Evolutionary conservation across 1,140 invertebrate species (phyloP), one percentile per base, ranked within the genome.

Genomic region (Hestina assimilis): DNA sequence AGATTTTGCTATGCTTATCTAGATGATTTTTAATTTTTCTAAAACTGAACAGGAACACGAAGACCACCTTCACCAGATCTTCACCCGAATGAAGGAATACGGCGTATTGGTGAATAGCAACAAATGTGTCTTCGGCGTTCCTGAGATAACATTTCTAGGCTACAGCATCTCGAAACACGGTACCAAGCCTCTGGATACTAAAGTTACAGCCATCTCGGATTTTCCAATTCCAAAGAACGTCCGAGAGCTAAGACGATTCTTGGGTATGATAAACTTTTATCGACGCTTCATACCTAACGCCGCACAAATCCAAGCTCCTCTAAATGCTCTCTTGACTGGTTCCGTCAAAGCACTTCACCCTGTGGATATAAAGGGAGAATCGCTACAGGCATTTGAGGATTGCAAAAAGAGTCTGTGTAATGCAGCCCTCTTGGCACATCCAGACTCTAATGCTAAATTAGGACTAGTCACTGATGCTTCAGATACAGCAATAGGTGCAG

Each of bases 181-280:
- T 3, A 28, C 14, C 1, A 45, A 3, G 8, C 42, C 42, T 0
- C 42, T 45, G 3, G n/a, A n/a, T 1, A 2, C 9, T 5, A 45
- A 45, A 29, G 42, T 45, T 4, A 14, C 26, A 9, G 21, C 42
- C n/a, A 28, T 45, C 0, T 5, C 2, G 0, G 11, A 45, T 7
- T 45, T 28, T n/a, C 42, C 42, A 4, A 6, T 28, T 8, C 42
- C 42, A 0, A 45, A 29, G n/a, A 45, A 21, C 0, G 42, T 45
- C n/a, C 26, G 14, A 14, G 42, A 45, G 15, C 23, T 45, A 9
- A n/a, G 42, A 15, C 21, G 42, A 5, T 45, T 45, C 23, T 26
- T 45, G 24, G 42, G 42, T 1, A 45, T 45, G 42, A 9, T 45
- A 26, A 45, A 45, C 28, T 45, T 45, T 28, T 45, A 45, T 11